Percentiles rank a stretch among this genome's conserved stretches.
phyloP scores from a whole-genome alignment of 2,888 invertebrate species.

The Lepetodrilus schrolli region DNA sequence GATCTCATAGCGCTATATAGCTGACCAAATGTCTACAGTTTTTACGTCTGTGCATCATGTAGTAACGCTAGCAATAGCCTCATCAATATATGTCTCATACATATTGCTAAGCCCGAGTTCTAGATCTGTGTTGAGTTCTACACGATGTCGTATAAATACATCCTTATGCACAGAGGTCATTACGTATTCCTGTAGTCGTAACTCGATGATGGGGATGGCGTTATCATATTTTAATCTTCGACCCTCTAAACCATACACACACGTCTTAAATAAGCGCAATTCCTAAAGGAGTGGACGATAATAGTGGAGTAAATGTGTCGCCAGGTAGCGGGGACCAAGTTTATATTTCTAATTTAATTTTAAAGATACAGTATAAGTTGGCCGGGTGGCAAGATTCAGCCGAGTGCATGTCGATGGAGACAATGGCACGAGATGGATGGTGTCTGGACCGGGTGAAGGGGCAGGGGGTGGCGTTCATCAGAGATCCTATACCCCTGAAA shows the following conservation, averaged over 20 bases:
- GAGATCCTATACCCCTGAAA: slow-evolving; percentile 1
- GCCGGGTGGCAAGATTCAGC: slow-evolving; percentile 9
- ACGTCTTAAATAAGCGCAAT: neutral
- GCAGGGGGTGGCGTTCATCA: neutral
- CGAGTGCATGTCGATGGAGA: neutral
- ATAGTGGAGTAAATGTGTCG: neutral
- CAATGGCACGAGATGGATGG: neutral
- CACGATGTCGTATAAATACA: too few relatives aligned
- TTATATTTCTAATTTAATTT: slow-evolving; percentile 11
- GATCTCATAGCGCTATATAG: too few relatives aligned
- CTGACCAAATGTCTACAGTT: too few relatives aligned
- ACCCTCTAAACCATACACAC: neutral
- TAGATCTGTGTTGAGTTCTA: too few relatives aligned
- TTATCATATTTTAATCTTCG: neutral
- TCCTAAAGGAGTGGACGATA: neutral
- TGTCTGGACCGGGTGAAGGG: neutral
- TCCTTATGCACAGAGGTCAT: too few relatives aligned
- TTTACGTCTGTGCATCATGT: too few relatives aligned
- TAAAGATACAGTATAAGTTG: slow-evolving; percentile 17
- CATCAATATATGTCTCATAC: too few relatives aligned
- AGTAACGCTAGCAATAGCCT: too few relatives aligned
- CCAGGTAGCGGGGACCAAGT: neutral
- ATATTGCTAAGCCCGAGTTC: too few relatives aligned
- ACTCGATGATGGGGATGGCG: neutral
- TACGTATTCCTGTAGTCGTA: too few relatives aligned